These are phyloP conservation scores for Temnothorax curvispinosus DNA, from an alignment of 1,140 invertebrate genomes.

Conservation along the genomic window DNA sequence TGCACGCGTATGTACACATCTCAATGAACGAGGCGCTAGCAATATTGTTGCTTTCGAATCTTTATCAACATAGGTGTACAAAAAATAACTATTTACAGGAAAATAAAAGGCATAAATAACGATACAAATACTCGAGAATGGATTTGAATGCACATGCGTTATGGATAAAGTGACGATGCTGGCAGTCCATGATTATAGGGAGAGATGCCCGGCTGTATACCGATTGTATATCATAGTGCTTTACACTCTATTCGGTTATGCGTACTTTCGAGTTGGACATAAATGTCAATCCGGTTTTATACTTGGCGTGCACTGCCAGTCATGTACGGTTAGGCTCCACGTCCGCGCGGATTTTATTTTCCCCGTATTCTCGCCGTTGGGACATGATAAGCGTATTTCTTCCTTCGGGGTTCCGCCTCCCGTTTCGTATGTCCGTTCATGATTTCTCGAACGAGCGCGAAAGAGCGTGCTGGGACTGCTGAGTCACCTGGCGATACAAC, in stretches of 20 bases:
- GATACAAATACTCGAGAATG: neutral
- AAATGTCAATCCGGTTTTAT: constrained; percentile 65
- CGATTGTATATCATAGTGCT: constrained; percentile 30
- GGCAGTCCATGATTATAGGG: neutral
- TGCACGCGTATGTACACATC: neutral
- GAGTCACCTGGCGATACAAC: constrained; percentile 73
- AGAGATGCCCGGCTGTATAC: neutral
- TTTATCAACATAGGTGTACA: neutral
- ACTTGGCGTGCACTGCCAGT: neutral
- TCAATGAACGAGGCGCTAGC: neutral
- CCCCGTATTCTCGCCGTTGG: constrained; percentile 20
- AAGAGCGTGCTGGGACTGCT: constrained; percentile 67
- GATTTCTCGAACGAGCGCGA: constrained; percentile 68
- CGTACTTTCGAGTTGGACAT: constrained; percentile 59
- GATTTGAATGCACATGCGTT: neutral
- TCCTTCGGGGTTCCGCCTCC: constrained; percentile 31
- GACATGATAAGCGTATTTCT: constrained; percentile 67
- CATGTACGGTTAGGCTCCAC: constrained; percentile 53
- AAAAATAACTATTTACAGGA: neutral
- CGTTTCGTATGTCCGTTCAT: constrained; percentile 52
- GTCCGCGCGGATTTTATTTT: constrained; percentile 70
- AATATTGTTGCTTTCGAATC: neutral
- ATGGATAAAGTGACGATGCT: neutral
- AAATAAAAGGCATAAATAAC: neutral
- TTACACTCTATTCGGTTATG: constrained; percentile 32